Base-by-base conservation (phyloP, 2,113 vertebrate species). In the Engraulis encrasicolus region DNA sequence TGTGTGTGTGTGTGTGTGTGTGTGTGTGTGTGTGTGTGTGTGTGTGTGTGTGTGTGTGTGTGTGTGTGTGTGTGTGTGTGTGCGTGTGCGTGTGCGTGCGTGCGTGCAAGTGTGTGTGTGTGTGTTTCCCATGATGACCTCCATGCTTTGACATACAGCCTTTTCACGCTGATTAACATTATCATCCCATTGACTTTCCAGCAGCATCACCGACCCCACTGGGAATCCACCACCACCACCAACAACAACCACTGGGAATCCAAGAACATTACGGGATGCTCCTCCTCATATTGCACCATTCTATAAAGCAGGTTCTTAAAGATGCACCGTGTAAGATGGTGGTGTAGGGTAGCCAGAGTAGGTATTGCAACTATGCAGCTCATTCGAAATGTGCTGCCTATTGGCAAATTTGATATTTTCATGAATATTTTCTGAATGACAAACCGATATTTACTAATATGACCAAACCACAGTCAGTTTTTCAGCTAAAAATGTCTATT, bases 141-240 rank as follows among this genome's bases (percentile, higher is more conserved):
- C 54, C 34, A n/a, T 61, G 81, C 37, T 40, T 38, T 58, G 27
- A 77, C 58, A 82, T 34, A 79, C 20, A 54, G 61, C 38, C 71
- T 34, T 50, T 78, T 48, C 80, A 82, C 11, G 79, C 50, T 78
- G 80, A 82, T 52, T 66, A 71, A 15, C 66, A 74, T 74, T 74
- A 74, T 74, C 61, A 71, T 71, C 66, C 31, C 66, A 74, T 31
- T 74, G 66, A 36, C 66, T 74, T 74, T 74, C 11, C 12, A 2
- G 9, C 66, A 31, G 34, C 66, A n/a, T n/a, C n/a, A n/a, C n/a
- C n/a, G n/a, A n/a, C n/a, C n/a, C 66, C 66, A 2, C 66, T 74
- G 66, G 1, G 27, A 74, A 74, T 34, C 34, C 66, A 74, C n/a
- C n/a, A n/a, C n/a, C n/a, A n/a, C n/a, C n/a, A n/a, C n/a, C n/a